Conservation (phyloP, 2,113 vertebrate species). For the Gymnorhina tibicen region DNA sequence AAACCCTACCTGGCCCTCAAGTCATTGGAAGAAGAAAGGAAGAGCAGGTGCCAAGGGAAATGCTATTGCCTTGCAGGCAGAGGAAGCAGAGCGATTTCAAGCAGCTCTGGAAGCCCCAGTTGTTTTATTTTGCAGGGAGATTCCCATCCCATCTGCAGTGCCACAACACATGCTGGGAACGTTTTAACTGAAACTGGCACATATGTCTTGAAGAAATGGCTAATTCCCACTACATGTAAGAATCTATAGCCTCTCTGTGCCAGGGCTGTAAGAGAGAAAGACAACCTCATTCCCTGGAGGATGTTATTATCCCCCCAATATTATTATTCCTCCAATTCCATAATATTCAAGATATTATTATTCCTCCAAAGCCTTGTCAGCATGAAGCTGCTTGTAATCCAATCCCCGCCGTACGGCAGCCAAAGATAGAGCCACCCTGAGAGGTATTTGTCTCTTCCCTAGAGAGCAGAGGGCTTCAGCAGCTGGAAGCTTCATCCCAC, state of each 20-base stretch:
- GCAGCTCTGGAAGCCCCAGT: neutral
- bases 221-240: neutral
- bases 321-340: conserved; percentile 45
- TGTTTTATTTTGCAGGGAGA: conserved; percentile 29
- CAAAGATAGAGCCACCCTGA: neutral
- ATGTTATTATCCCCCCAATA: conserved; percentile 23
- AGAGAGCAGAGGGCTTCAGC: neutral
- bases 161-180: conserved; percentile 18
- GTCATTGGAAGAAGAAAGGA: neutral
- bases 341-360: conserved; percentile 52
- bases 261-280: neutral
- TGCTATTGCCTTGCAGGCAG: neutral
- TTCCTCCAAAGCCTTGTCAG: conserved; percentile 40
- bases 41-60: conserved; percentile 2
- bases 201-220: neutral
- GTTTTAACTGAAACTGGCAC: conserved; percentile 14
- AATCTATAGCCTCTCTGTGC: neutral
- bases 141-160: neutral
- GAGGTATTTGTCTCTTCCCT: neutral
- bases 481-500: neutral
- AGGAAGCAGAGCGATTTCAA: neutral
- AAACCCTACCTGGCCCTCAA: neutral
- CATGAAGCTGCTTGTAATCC: conserved; percentile 54
- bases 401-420: neutral
- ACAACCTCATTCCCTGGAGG: neutral